A percentile compares a stretch with the other conserved stretches of the same genome.
phyloP scores from a whole-genome alignment of 2,888 invertebrate genomes.

The Melanophora roralis region DNA sequence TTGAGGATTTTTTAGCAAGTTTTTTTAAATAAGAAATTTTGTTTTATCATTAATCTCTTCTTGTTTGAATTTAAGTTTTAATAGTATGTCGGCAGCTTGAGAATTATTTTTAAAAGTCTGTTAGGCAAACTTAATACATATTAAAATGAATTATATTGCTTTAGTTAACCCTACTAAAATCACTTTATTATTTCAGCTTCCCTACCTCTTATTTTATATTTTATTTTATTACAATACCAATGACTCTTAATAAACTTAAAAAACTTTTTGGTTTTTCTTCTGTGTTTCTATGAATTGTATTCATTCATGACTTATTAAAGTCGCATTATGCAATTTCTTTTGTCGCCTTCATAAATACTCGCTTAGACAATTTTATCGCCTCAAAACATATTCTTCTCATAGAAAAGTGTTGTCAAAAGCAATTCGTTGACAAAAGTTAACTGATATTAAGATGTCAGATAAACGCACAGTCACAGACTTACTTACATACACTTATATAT shows the following conservation, averaged over 20 bases:
- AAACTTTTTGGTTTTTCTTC: background rate
- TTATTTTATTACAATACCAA: background rate
- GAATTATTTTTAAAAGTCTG: too few species aligned
- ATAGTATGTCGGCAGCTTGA: too few species aligned
- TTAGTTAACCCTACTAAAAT: too few species aligned
- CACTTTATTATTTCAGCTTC: background rate
- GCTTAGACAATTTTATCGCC: slow-evolving; percentile 54
- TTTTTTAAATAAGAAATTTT: too few species aligned
- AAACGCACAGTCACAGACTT: slow-evolving; percentile 17
- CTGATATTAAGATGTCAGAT: slow-evolving; percentile 52
- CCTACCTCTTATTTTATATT: background rate
- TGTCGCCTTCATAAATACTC: slow-evolving; percentile 47
- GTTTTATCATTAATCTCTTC: too few species aligned
- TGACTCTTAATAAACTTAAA: too few species aligned
- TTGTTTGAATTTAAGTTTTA: too few species aligned
- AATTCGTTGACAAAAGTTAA: slow-evolving; percentile 50
- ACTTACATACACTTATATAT: background rate
- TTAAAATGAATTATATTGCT: too few species aligned
- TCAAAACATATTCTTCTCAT: slow-evolving; percentile 33
- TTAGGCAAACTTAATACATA: too few species aligned
- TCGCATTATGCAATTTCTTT: slow-evolving; percentile 10
- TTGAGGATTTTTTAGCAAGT: too few species aligned
- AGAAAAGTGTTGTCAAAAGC: slow-evolving; percentile 42
- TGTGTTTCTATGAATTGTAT: background rate
- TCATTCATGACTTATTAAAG: slow-evolving; percentile 9